Conservation (phyloP, 2,888 invertebrate species). For the Nephrocerus scutellatus region DNA sequence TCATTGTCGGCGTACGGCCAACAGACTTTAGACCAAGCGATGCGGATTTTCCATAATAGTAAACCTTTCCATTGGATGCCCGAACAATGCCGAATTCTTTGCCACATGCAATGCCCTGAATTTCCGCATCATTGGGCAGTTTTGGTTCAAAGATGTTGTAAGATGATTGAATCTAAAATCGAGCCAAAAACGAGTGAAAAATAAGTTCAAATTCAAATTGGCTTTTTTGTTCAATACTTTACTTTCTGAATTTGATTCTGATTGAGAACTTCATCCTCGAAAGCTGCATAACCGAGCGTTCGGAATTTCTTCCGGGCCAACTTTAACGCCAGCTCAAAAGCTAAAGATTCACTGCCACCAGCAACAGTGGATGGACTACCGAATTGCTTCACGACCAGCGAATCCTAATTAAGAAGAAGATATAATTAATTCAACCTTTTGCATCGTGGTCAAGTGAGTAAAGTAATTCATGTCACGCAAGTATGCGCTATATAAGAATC, state of each 20-base stretch:
- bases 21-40: constrained; percentile 73
- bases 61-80: constrained; percentile 80
- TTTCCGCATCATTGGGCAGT: constrained; percentile 68
- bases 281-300: constrained; percentile 63
- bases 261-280: constrained; percentile 58
- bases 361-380: constrained; percentile 49
- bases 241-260: constrained; percentile 46
- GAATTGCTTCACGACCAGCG: constrained; percentile 65
- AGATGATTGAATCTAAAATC: constrained; percentile 48
- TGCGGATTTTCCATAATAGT: constrained; percentile 80
- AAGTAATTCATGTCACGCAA: too few relatives aligned
- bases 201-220: constrained; percentile 1
- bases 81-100: constrained; percentile 85
- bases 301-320: constrained; percentile 73
- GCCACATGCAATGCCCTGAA: constrained; percentile 69
- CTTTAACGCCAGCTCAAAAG: constrained; percentile 63
- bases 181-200: too few relatives aligned
- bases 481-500: background rate
- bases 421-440: constrained; percentile 4
- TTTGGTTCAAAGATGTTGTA: constrained; percentile 55
- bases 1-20: constrained; percentile 44
- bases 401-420: constrained; percentile 54
- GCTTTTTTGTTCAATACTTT: background rate
- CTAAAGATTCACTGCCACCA: constrained; percentile 32
- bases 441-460: background rate